Evolutionary conservation across 1,140 invertebrate species (phyloP).

Genomic region (Drosophila nannoptera): DNA sequence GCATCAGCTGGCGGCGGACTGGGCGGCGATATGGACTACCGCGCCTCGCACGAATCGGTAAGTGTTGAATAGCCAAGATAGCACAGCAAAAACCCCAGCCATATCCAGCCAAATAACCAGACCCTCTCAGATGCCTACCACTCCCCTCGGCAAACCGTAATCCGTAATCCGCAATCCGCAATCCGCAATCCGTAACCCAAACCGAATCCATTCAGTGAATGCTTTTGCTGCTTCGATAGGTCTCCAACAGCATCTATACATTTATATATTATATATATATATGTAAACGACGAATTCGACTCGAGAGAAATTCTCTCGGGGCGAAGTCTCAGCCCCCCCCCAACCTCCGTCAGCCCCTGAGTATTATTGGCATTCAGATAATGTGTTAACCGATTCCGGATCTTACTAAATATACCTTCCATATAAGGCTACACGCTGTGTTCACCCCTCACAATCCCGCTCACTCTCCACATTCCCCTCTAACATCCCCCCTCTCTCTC

Average conservation of each 20-base stretch:
- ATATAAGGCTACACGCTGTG: conserved; percentile 49
- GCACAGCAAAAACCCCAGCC: conserved; percentile 1
- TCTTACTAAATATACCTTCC: conserved; percentile 17
- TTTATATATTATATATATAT: conserved; percentile 7
- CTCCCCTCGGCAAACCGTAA: not conserved
- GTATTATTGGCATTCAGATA: conserved; percentile 5
- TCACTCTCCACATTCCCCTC: conserved; percentile 13
- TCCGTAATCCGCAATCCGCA: not conserved
- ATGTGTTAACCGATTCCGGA: conserved; percentile 23
- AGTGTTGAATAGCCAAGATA: conserved; percentile 79
- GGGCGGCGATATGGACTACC: conserved; percentile 87
- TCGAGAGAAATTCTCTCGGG: not conserved
- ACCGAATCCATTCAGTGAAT: conserved; percentile 65
- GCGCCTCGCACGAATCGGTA: conserved; percentile 89
- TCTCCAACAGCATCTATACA: conserved; percentile 33
- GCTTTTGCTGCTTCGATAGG: conserved; percentile 76
- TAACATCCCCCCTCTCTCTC: conserved; percentile 11
- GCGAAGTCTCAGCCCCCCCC: no score
- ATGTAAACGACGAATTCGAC: conserved; percentile 13
- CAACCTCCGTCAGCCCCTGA: no score
- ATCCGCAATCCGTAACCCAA: conserved; percentile 3
- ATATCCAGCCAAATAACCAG: not conserved
- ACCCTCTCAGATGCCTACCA: not conserved
- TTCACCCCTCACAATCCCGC: not conserved
- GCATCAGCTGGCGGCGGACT: conserved; percentile 86